Conservation (phyloP, 2,113 vertebrate species). For the Seriola rivoliana region DNA sequence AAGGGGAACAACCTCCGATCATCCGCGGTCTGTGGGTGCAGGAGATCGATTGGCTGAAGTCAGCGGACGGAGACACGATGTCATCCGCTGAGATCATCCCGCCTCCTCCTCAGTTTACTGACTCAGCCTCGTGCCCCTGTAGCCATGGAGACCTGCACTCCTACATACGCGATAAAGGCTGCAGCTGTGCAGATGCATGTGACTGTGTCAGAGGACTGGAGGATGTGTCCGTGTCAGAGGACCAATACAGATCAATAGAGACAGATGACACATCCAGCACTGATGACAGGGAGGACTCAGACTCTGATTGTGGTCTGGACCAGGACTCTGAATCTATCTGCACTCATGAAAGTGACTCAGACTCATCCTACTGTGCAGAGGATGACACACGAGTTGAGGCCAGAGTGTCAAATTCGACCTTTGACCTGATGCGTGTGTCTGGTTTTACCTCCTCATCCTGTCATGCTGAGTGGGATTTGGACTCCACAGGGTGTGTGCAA, state of each 20-base stretch:
- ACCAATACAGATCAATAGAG: background rate
- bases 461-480: conserved; percentile 39
- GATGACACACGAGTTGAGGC: background rate
- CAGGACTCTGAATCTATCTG: conserved; percentile 37
- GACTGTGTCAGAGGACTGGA: background rate
- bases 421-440: conserved; percentile 63
- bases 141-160: conserved; percentile 83
- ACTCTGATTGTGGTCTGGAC: conserved; percentile 33
- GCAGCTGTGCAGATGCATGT: conserved; percentile 1
- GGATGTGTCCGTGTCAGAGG: conserved; percentile 6
- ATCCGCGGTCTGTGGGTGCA: conserved; percentile 79
- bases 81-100: conserved; percentile 57
- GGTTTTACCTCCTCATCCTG: conserved; percentile 41
- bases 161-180: background rate
- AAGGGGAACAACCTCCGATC: conserved; percentile 54
- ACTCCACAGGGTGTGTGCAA: conserved; percentile 16
- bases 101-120: conserved; percentile 74
- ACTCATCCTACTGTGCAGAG: conserved; percentile 47
- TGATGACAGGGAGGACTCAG: conserved; percentile 16
- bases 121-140: conserved; percentile 54
- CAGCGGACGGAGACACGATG: background rate
- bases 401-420: conserved; percentile 6
- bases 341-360: conserved; percentile 61
- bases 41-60: conserved; percentile 74
- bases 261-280: conserved; percentile 29